Evolutionary conservation across 2,113 vertebrate genomes (phyloP).

Genomic region (Castor canadensis): DNA sequence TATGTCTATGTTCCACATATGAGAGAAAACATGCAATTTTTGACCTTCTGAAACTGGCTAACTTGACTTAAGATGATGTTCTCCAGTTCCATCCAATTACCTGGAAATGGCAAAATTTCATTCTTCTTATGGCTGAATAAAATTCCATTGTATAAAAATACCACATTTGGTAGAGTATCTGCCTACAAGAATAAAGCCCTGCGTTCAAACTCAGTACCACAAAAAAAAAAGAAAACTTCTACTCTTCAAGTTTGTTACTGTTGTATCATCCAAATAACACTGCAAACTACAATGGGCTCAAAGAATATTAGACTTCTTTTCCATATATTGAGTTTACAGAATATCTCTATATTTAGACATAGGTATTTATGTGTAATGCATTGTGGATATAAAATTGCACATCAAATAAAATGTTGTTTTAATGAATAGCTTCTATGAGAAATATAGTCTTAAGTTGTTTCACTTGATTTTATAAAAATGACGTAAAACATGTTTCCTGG

Average conservation of each 20-base stretch:
- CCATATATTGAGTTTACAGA: background rate
- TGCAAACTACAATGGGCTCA: background rate
- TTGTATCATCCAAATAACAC: background rate
- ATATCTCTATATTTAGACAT: background rate
- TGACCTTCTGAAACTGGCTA: no score
- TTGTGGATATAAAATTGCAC: background rate
- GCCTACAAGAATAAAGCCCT: no score
- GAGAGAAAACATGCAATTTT: no score
- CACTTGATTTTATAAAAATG: conserved; percentile 25
- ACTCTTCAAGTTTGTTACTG: background rate
- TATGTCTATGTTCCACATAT: no score
- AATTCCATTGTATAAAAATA: no score
- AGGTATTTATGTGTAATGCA: background rate
- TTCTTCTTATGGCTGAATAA: no score
- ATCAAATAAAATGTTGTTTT: background rate
- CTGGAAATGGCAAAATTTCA: no score
- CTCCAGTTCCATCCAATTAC: no score
- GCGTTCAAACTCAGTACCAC: no score
- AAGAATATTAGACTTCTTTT: background rate
- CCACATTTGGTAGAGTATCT: no score
- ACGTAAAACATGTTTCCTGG: background rate
- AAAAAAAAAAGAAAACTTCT: no score
- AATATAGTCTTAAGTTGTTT: background rate
- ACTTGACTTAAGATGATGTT: no score
- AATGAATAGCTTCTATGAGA: background rate